Conservation (phyloP, 2,797 vertebrate genomes). For the Pteropus rufus region DNA sequence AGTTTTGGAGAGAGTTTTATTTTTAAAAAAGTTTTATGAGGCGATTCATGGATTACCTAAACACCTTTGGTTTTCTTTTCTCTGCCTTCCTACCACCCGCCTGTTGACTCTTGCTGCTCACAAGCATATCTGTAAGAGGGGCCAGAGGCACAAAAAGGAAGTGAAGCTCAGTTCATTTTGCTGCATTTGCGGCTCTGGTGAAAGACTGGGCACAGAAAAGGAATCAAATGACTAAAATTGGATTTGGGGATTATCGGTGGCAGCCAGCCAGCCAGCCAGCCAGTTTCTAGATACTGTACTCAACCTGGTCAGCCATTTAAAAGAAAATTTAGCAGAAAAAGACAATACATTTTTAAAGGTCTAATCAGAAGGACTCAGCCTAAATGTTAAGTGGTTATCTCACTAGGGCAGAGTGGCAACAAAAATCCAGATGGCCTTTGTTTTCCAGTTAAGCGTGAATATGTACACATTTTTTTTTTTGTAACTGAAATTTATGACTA, state of each 20-base stretch:
- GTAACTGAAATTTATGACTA: not conserved
- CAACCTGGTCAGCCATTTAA: not conserved
- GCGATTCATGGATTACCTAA: not conserved
- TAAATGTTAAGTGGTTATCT: not conserved
- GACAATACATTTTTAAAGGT: not conserved
- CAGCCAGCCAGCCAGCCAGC: not conserved
- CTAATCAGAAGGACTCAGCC: not conserved
- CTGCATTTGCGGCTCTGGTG: not conserved
- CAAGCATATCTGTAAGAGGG: not conserved
- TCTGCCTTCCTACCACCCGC: not conserved
- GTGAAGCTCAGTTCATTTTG: not conserved
- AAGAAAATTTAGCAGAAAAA: not conserved
- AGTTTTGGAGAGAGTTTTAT: not conserved
- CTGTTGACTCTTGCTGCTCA: not conserved
- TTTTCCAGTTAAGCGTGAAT: not conserved
- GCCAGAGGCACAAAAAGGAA: not conserved
- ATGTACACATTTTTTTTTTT: not conserved
- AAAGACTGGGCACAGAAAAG: not conserved
- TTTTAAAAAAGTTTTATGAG: not conserved
- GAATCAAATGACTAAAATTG: not conserved
- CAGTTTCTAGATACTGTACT: not conserved
- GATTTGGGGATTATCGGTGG: not conserved
- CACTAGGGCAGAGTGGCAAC: fast-evolving
- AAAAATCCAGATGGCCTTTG: not conserved
- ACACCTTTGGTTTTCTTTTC: not conserved